Evolutionary conservation across 2,797 vertebrate genomes (phyloP).

Genomic region (Apogon talboti): DNA sequence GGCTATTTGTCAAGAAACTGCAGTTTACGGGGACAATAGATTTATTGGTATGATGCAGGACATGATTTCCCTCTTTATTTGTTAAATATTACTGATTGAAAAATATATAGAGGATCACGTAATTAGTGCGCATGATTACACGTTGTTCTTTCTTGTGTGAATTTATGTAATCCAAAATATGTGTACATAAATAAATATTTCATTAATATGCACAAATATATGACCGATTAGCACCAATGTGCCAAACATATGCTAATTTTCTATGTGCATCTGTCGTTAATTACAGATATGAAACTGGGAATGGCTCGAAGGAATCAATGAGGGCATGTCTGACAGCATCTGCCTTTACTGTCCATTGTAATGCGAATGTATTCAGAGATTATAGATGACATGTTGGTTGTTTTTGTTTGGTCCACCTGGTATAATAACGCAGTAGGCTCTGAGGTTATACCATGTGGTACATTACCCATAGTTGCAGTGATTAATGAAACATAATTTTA

Average conservation of each 20-base stretch:
- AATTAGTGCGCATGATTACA: conserved; percentile 43
- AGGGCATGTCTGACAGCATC: conserved; percentile 70
- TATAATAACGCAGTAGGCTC: conserved; percentile 49
- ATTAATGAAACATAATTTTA: conserved; percentile 35
- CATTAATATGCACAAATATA: conserved; percentile 80
- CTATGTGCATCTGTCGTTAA: conserved; percentile 85
- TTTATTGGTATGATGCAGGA: conserved; percentile 2
- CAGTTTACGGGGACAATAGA: conserved; percentile 16
- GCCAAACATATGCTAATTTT: conserved; percentile 85
- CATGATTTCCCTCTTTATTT: conserved; percentile 35
- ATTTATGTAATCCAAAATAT: conserved; percentile 57
- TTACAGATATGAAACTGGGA: conserved; percentile 83
- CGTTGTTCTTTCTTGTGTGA: conserved; percentile 38
- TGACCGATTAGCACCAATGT: conserved; percentile 81
- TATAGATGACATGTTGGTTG: conserved; percentile 59
- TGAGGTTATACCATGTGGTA: conserved; percentile 42
- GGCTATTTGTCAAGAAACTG: conserved; percentile 15
- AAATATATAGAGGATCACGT: conserved; percentile 46
- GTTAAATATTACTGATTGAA: conserved; percentile 41
- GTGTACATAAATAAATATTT: conserved; percentile 71
- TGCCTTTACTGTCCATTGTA: conserved; percentile 63
- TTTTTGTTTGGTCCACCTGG: conserved; percentile 46
- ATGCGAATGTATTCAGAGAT: conserved; percentile 70
- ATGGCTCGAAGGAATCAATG: conserved; percentile 79
- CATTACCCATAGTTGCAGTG: conserved; percentile 39